A percentile compares a stretch with the other conserved stretches of the same genome.
These are phyloP conservation scores for Iphiclides podalirius DNA, from an alignment of 2,888 invertebrate genomes.

Conservation along the genomic window DNA sequence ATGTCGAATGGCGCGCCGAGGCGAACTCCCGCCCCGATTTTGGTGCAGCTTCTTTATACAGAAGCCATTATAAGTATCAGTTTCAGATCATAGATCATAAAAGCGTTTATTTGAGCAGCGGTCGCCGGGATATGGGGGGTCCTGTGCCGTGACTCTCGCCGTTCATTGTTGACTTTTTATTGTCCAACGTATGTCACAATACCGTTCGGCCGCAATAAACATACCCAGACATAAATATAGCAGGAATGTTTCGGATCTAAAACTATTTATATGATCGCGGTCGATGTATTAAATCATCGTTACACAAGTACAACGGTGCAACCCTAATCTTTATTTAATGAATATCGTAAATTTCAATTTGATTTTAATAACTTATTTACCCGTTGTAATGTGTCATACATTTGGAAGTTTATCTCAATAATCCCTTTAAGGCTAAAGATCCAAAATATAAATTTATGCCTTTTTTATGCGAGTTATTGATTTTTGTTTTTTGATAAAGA, in stretches of 20 bases:
- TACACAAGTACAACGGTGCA: conserved; percentile 42
- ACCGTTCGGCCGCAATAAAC: conserved; percentile 60
- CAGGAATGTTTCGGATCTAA: conserved; percentile 57
- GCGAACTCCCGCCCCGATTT: conserved; percentile 52
- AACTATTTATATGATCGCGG: conserved; percentile 53
- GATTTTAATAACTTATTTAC: conserved; percentile 75
- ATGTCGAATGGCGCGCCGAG: conserved; percentile 45
- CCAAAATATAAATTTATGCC: too few relatives aligned
- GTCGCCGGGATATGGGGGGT: conserved; percentile 68
- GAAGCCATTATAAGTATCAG: conserved; percentile 80
- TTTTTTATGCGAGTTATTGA: too few relatives aligned
- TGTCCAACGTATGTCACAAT: conserved; percentile 65
- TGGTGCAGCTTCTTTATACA: conserved; percentile 74
- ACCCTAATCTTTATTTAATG: conserved; percentile 72
- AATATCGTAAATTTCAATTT: conserved; percentile 72
- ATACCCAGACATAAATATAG: conserved; percentile 57
- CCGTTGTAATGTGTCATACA: conserved; percentile 44
- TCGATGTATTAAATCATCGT: conserved; percentile 66
- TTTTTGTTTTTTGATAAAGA: too few relatives aligned
- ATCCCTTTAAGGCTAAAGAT: conserved; percentile 44
- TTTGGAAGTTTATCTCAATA: conserved; percentile 58
- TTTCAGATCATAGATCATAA: conserved; percentile 80
- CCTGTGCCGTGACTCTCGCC: conserved; percentile 56
- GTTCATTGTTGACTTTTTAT: conserved; percentile 71
- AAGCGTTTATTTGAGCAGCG: conserved; percentile 65